Evolutionary conservation across 2,113 vertebrate genomes (phyloP).

Genomic region (Mus spicilegus): DNA sequence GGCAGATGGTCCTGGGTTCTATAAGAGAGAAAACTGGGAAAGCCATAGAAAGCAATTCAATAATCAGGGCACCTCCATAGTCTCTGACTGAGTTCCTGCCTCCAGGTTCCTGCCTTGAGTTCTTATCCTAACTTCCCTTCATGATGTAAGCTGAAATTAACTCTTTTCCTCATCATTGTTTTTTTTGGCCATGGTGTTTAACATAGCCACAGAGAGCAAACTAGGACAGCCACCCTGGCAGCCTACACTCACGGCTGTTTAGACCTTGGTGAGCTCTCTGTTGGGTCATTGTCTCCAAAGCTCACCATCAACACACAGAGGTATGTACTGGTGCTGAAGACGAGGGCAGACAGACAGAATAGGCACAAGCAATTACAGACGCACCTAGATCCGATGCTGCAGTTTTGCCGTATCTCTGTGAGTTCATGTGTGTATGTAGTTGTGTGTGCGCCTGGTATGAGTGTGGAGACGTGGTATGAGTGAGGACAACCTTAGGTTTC

Average conservation of each 20-base stretch:
- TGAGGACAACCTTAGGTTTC: not conserved
- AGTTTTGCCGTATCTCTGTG: not conserved
- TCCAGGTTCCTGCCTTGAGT: not conserved
- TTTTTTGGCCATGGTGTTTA: not conserved
- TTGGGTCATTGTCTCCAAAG: not conserved
- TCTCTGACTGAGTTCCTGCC: not conserved
- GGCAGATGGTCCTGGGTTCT: not conserved
- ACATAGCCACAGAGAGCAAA: not conserved
- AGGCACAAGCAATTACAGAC: not conserved
- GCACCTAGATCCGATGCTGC: not conserved
- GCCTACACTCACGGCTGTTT: not conserved
- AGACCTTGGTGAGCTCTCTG: not conserved
- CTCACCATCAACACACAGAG: rapidly evolving
- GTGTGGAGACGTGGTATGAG: not conserved
- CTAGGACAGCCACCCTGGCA: not conserved
- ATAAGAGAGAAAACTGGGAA: not conserved
- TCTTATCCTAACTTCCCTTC: not conserved
- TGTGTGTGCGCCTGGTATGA: not conserved
- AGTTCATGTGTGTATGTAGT: not conserved
- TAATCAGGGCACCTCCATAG: too few relatives aligned
- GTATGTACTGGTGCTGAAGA: not conserved
- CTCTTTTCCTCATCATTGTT: not conserved
- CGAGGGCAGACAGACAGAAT: not conserved
- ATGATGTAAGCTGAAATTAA: not conserved
- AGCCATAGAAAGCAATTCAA: not conserved